phyloP scores from a whole-genome alignment of 2,797 vertebrate species.

The Phalloptychus januarius region DNA sequence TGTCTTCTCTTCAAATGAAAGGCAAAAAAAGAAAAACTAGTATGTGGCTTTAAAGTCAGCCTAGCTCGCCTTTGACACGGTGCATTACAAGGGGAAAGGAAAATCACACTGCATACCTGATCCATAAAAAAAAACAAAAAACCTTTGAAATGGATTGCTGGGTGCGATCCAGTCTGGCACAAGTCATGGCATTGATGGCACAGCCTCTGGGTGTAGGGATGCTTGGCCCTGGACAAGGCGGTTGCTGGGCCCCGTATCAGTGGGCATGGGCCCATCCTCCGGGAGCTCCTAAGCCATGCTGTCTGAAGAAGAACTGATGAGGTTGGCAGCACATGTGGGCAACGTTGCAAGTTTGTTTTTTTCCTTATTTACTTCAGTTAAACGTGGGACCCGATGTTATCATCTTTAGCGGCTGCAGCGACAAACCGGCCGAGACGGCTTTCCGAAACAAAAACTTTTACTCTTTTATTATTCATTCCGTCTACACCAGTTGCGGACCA shows the following conservation, averaged over 20 bases:
- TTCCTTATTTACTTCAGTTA: conserved; percentile 72
- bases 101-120: conserved; percentile 87
- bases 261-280: conserved; percentile 82
- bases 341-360: conserved; percentile 58
- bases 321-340: conserved; percentile 84
- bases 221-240: conserved; percentile 82
- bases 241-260: conserved; percentile 83
- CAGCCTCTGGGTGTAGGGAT: conserved; percentile 80
- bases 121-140: conserved; percentile 70
- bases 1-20: conserved; percentile 79
- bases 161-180: conserved; percentile 83
- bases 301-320: conserved; percentile 84
- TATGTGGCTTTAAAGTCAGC: conserved; percentile 78
- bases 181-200: conserved; percentile 81
- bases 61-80: conserved; percentile 80
- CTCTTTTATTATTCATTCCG: conserved; percentile 44
- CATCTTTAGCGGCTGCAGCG: conserved; percentile 70
- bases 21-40: conserved; percentile 69
- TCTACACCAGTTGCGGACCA: conserved; percentile 20
- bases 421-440: conserved; percentile 63
- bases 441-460: conserved; percentile 56
- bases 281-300: conserved; percentile 85
- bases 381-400: conserved; percentile 80
- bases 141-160: conserved; percentile 86
- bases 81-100: conserved; percentile 84